Evolutionary conservation across 2,797 vertebrate species (phyloP).

Genomic region (Sciurus vulgaris): DNA sequence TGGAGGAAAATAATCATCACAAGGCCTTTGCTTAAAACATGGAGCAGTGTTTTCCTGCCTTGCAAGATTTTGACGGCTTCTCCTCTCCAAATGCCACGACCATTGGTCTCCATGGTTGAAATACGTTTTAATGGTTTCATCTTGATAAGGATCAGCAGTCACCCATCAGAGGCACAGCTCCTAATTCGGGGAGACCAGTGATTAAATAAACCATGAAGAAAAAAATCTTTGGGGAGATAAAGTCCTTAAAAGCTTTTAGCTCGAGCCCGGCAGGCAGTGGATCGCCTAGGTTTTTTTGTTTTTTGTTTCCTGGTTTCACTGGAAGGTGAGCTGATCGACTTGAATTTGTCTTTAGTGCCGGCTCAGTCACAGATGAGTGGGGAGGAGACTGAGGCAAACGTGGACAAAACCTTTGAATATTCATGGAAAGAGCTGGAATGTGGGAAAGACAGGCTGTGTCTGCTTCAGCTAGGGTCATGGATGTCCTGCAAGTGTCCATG

Average conservation of each 20-base stretch:
- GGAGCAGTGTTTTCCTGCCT: background rate
- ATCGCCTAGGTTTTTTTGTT: background rate
- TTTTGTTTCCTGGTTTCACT: background rate
- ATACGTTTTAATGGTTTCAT: conserved; percentile 8
- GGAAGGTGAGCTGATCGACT: background rate
- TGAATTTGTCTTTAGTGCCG: background rate
- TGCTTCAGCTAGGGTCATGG: background rate
- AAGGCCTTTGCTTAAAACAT: background rate
- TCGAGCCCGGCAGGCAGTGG: background rate
- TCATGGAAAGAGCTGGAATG: conserved; percentile 4
- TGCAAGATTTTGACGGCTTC: background rate
- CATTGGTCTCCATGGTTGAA: background rate
- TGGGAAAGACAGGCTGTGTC: background rate
- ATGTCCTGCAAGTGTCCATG: background rate
- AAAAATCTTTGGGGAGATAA: conserved; percentile 38
- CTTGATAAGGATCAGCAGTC: conserved; percentile 7
- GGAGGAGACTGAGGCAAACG: background rate
- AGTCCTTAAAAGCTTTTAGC: conserved; percentile 52
- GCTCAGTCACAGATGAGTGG: background rate
- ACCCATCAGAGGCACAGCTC: conserved; percentile 10
- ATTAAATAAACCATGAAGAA: conserved; percentile 54
- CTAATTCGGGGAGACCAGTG: conserved; percentile 28
- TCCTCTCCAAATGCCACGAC: background rate
- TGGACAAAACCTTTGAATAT: background rate
- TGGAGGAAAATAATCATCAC: conserved; percentile 37